Conservation (phyloP, 2,888 invertebrate genomes). For the Drosophila ochracea region DNA sequence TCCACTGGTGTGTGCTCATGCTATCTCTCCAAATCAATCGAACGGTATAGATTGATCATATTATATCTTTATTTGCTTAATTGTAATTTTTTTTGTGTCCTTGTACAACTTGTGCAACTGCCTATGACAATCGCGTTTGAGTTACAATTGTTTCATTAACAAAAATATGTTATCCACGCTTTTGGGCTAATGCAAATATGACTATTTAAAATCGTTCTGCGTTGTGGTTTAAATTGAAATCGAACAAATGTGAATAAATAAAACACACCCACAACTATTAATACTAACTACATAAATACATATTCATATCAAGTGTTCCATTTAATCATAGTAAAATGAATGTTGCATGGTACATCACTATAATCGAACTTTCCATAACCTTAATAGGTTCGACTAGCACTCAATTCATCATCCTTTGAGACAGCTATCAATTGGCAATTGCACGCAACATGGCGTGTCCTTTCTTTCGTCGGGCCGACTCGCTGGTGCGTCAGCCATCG, state of each 20-base stretch:
- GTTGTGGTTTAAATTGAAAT: no score
- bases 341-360: neutral
- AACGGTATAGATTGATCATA: neutral
- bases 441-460: slow-evolving; percentile 85
- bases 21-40: neutral
- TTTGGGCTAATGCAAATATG: neutral
- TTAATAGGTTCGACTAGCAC: neutral
- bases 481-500: slow-evolving; percentile 84
- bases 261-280: neutral
- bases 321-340: neutral
- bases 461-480: slow-evolving; percentile 84
- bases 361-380: slow-evolving; percentile 16
- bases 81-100: neutral
- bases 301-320: neutral
- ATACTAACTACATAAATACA: neutral
- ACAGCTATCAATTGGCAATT: slow-evolving; percentile 22
- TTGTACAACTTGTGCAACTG: neutral
- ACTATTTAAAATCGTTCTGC: no score
- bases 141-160: neutral
- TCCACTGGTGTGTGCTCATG: neutral
- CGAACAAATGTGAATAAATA: no score
- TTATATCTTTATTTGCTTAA: neutral
- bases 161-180: neutral
- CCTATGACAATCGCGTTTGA: neutral
- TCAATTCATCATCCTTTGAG: neutral